Evolutionary conservation across 2,113 vertebrate genomes (phyloP).

Genomic region (Thunnus maccoyii): DNA sequence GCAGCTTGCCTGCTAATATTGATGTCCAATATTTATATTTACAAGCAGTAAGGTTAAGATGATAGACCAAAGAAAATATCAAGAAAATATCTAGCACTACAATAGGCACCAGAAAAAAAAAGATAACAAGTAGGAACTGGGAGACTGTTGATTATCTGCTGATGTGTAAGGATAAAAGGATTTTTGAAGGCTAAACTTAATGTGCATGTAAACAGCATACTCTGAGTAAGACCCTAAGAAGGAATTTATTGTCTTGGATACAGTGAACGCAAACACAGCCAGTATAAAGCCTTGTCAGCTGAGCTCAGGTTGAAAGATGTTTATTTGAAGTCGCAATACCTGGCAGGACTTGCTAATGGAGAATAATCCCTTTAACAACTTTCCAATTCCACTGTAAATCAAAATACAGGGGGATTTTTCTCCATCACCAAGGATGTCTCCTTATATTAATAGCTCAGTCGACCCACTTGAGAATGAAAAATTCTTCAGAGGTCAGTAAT

Average conservation of each 20-base stretch:
- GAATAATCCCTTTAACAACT: constrained; percentile 57
- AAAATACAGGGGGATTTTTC: constrained; percentile 42
- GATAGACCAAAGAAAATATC: not conserved
- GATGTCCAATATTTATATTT: not conserved
- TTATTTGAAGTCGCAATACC: constrained; percentile 57
- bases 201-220: constrained; percentile 11
- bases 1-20: not conserved
- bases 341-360: constrained; percentile 50
- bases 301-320: constrained; percentile 30
- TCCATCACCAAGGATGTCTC: constrained; percentile 30
- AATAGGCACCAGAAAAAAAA: not conserved
- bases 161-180: not conserved
- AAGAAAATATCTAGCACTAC: not conserved
- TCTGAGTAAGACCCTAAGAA: constrained; percentile 15
- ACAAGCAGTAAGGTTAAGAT: no score
- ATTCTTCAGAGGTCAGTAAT: constrained; percentile 34
- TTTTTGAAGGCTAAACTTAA: constrained; percentile 9
- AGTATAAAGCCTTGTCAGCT: constrained; percentile 39
- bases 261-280: not conserved
- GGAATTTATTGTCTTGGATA: constrained; percentile 11
- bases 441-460: constrained; percentile 44
- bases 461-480: constrained; percentile 45
- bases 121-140: no score
- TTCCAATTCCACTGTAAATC: constrained; percentile 44
- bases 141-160: constrained; percentile 5